Base-by-base conservation (phyloP, 2,113 vertebrate species). In the Callipepla californica region DNA sequence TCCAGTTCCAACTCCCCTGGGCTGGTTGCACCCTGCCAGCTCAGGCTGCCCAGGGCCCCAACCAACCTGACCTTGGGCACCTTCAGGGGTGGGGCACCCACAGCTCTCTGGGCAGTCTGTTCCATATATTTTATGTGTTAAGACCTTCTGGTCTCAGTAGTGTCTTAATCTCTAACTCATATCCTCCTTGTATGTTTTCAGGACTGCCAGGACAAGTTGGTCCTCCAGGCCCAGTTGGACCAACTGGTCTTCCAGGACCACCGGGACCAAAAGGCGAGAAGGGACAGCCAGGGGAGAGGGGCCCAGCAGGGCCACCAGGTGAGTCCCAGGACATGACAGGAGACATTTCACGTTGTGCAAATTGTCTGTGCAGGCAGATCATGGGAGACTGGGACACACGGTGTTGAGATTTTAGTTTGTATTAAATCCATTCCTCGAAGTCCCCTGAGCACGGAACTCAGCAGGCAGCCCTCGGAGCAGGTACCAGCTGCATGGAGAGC, bases 291-390 rank as follows among this genome's bases (percentile, higher is more conserved):
- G 99, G 99, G 7, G 95, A 98, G 88, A 97, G 93, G 61, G 98
- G 98, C 50, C 97, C 97, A 0, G 95, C 96, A 7, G 99, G 98
- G 80, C 98, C 98, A 57, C 97, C 97, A 26, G 98, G 98, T 98
- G 96, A 97, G 96, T 87, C 13, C 73, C 51, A 16, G 32, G 30
- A 55, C 78, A 2, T 5, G 30, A 13, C 10, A 18, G 38, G 48
- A 61, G 50, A 8, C 7, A 40, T 28, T 80, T 75, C 25, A 28
- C 40, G n/a, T 89, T 12, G 6, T 4, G 11, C 45, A 77, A n/a
- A 38, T 9, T 20, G 13, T 5, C 74, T 86, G 44, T 78, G 86
- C 16, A 50, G 72, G 59, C 20, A 66, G 58, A 51, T 65, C n/a
- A 19, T 12, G 30, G 38, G 65, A 48, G 34, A 36, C 55, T 30